These are phyloP conservation scores for Manis crassicaudata DNA, from an alignment of 2,797 vertebrate genomes.

Conservation along the genomic window DNA sequence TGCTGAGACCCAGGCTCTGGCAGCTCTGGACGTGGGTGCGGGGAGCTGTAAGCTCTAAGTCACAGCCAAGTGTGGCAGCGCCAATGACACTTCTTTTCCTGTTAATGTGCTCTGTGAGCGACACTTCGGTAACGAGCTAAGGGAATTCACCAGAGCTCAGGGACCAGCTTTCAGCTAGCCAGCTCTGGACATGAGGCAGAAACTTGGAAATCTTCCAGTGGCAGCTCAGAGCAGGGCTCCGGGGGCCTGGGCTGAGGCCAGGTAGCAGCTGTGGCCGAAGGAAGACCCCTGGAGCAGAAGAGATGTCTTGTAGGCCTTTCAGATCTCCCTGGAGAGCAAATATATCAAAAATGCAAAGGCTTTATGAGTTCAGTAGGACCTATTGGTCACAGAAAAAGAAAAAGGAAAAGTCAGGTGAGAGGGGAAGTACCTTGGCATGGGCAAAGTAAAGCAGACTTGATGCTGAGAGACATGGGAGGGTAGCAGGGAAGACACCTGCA, in stretches of 20 bases:
- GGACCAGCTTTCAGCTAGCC: neutral
- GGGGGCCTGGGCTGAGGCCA: neutral
- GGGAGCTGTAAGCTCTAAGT: neutral
- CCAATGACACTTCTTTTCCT: neutral
- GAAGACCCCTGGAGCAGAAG: neutral
- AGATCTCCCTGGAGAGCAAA: neutral
- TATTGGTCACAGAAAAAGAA: neutral
- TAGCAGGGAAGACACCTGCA: too few species aligned
- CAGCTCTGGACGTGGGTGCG: neutral
- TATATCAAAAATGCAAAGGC: neutral
- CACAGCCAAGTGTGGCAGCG: accelerated
- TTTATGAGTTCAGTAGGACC: neutral
- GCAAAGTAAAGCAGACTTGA: neutral
- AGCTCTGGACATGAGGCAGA: neutral
- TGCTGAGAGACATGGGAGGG: neutral
- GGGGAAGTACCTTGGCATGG: neutral
- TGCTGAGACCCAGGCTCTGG: neutral
- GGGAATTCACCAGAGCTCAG: slow-evolving; percentile 1
- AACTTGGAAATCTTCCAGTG: neutral
- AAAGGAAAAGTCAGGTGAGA: neutral
- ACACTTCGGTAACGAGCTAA: neutral
- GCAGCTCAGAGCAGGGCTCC: neutral
- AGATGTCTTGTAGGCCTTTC: neutral
- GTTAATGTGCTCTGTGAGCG: slow-evolving; percentile 32
- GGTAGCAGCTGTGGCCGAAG: neutral